Conservation (phyloP, 2,797 vertebrate genomes). For the Melanotaenia boesemani region DNA sequence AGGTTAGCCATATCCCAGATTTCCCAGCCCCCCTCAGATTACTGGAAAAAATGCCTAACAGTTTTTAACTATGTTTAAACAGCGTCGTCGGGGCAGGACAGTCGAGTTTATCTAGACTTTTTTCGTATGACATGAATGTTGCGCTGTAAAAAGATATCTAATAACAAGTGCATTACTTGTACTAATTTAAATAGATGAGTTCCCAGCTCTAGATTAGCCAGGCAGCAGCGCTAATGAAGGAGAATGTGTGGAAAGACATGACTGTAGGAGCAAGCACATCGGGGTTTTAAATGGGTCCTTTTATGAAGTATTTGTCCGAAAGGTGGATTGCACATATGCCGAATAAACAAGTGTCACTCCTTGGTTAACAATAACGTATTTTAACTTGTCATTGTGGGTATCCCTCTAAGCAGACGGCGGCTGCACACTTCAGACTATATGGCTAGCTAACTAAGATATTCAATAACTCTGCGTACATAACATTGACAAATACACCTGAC, state of each 20-base stretch:
- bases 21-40: not conserved
- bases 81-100: not conserved
- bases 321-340: not conserved
- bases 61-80: not conserved
- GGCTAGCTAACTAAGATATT: not conserved
- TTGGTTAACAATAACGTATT: not conserved
- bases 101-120: not conserved
- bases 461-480: not conserved
- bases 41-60: not conserved
- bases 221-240: not conserved
- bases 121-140: not conserved
- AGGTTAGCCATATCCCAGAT: conserved; percentile 14
- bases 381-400: not conserved
- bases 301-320: not conserved
- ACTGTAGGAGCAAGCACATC: no score
- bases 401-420: not conserved
- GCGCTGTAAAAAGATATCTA: not conserved
- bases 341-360: not conserved
- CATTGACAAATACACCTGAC: not conserved
- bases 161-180: not conserved
- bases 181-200: not conserved
- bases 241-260: not conserved
- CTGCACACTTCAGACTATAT: no score
- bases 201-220: not conserved
- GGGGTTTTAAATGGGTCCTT: not conserved